A percentile compares a stretch with the other conserved stretches of the same genome.
Conservation (phyloP, 2,888 invertebrate genomes). For the Blastobasis adustella region DNA sequence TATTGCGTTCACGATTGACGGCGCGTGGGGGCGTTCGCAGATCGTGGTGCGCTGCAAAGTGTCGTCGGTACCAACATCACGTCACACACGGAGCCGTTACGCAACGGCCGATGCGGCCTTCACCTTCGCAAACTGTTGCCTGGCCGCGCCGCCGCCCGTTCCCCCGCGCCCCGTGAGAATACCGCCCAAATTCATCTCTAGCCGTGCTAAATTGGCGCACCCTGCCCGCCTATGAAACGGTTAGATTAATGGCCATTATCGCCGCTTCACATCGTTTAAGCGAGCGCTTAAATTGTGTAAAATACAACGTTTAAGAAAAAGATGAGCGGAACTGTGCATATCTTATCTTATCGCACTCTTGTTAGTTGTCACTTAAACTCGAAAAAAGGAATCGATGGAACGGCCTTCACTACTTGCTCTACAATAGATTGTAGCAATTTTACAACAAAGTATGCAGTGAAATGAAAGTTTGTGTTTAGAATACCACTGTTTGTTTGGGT, state of each 20-base stretch:
- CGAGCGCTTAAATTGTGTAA: no score
- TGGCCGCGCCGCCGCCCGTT: conserved; percentile 7
- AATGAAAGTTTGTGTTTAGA: background rate
- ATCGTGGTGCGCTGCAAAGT: conserved; percentile 1
- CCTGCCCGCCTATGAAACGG: conserved; percentile 1
- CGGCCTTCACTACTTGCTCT: conserved; percentile 11
- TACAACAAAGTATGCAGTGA: conserved; percentile 2
- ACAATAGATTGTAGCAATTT: conserved; percentile 10
- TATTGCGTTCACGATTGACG: background rate
- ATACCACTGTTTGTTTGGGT: no score
- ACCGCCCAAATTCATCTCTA: conserved; percentile 20
- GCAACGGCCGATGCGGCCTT: conserved; percentile 36
- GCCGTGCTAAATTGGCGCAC: conserved; percentile 24
- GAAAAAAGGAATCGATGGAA: no score
- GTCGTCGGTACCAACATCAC: background rate
- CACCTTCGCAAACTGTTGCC: conserved; percentile 24
- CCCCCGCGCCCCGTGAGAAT: conserved; percentile 12
- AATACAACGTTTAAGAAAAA: no score
- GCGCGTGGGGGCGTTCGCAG: background rate
- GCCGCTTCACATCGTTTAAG: background rate
- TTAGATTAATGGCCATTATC: background rate
- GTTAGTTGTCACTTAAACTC: no score
- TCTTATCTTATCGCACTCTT: no score
- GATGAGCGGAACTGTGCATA: no score
- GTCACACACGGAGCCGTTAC: conserved; percentile 21